A percentile compares a stretch with the other conserved stretches of the same genome.
phyloP scores from a whole-genome alignment of 2,888 invertebrate genomes.

The Diogma glabrata region DNA sequence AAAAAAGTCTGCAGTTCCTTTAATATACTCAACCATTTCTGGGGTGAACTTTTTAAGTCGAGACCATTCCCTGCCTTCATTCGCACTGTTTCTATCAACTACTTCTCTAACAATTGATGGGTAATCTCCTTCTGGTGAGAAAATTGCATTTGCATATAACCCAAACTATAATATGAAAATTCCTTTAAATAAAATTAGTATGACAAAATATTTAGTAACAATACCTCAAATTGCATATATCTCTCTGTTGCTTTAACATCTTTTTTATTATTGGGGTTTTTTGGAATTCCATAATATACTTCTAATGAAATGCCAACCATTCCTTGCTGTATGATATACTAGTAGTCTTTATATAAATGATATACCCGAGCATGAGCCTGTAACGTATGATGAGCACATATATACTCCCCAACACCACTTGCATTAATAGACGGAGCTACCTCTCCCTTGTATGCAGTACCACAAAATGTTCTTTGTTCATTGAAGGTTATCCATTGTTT shows the following conservation, averaged over 20 bases:
- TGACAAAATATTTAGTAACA: too few species aligned
- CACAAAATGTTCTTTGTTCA: constrained; percentile 40
- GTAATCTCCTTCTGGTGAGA: neutral
- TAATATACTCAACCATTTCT: constrained; percentile 2
- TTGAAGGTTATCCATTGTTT: constrained; percentile 49
- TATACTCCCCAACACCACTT: constrained; percentile 38
- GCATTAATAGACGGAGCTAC: constrained; percentile 28
- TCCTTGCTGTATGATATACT: constrained; percentile 22
- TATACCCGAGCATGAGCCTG: constrained; percentile 40
- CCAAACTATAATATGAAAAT: too few species aligned
- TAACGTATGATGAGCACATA: constrained; percentile 39
- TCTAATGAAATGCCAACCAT: constrained; percentile 26
- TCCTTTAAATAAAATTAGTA: too few species aligned
- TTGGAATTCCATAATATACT: constrained; percentile 23
- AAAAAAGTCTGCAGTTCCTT: constrained; percentile 26
- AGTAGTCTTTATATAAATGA: constrained; percentile 30
- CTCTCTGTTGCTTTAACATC: too few species aligned
- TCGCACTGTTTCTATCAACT: neutral
- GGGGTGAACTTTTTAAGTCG: neutral
- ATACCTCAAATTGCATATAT: too few species aligned
- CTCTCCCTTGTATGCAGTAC: constrained; percentile 25
- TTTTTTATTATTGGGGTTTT: too few species aligned
- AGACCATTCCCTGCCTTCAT: neutral
- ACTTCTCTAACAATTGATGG: neutral
- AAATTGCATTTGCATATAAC: neutral